Base-by-base conservation (phyloP, 30 jellyfish, hydroid and myxozoan species). In the Pseudorhiza aurosa region DNA sequence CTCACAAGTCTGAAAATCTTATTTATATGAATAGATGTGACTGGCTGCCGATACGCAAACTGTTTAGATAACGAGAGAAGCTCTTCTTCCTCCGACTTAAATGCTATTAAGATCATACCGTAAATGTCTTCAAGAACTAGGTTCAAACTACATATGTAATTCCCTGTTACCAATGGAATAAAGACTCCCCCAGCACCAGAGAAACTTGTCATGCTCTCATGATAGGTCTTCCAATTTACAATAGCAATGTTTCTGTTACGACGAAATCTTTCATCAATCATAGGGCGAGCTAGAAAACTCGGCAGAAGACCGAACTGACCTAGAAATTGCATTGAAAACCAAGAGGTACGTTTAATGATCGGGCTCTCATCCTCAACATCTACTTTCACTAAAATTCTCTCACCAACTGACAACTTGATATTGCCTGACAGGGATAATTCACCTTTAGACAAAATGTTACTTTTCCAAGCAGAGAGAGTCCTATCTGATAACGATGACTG, bases 101-200 rank as follows among this genome's bases (percentile, higher is more conserved):
- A 47, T 2, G 65, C 46, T 0, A 83, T 43, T 1, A 12, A 19
- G 9, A 83, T 55, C 8, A 69, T 32, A 8, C 83, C 88, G 31
- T 28, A 14, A 8, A 56, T 78, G 39, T 57, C 51, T 32, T 70
- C 83, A 6, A 83, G 81, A 22, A 71, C 68, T 10, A 83, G 67
- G 47, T 72, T 83, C 67, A 83, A 32, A 46, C 58, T 69, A 83
- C 85, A 72, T 1, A 83, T 27, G 62, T 83, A 83, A 8, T 62
- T 39, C 27, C 75, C 77, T 24, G 56, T 26, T 15, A 26, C 67
- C 4, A 53, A 12, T 30, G 95, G 80, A 18, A 72, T 69, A 57
- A 83, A 83, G 25, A 63, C 22, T 1, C 95, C 95, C 7, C 63
- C 65, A 9, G 95, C 85, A 7, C 36, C 29, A 10, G 95, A 83